Conservation (phyloP, 2,113 vertebrate species). For the Campylomormyrus numenius region DNA sequence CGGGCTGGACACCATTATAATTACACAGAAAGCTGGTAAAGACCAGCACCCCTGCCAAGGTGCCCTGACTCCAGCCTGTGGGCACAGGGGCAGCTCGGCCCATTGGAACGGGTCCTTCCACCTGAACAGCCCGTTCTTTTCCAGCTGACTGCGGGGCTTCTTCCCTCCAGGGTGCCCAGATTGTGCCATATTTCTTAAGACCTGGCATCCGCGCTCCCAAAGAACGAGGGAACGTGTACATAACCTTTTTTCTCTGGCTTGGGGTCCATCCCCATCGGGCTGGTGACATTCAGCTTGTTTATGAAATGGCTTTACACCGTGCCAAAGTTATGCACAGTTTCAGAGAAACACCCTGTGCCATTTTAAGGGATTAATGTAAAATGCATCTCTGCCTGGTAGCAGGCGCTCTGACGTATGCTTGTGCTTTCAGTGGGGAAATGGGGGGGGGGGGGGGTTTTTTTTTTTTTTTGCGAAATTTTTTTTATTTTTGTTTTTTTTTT, state of each 20-base stretch:
- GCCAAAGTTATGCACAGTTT: not conserved
- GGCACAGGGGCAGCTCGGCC: no score
- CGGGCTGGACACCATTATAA: not conserved
- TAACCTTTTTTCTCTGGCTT: not conserved
- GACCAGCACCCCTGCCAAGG: not conserved
- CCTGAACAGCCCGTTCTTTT: not conserved
- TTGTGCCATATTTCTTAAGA: conserved; percentile 4
- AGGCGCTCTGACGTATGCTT: not conserved
- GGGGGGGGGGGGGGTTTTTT: not conserved
- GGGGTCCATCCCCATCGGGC: not conserved
- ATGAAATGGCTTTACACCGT: not conserved
- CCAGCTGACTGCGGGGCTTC: not conserved
- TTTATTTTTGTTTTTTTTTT: no score
- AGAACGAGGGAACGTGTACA: not conserved
- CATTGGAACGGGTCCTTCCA: not conserved
- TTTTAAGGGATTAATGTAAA: not conserved
- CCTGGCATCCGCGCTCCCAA: not conserved
- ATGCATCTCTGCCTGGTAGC: not conserved
- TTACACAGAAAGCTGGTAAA: not conserved
- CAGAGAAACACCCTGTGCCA: not conserved
- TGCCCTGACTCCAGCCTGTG: not conserved
- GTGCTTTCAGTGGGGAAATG: not conserved
- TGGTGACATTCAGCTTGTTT: not conserved
- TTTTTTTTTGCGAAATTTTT: not conserved
- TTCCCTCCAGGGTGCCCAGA: not conserved